Percentiles rank a stretch among this genome's conserved stretches.
Conservation (phyloP, 2,797 vertebrate species). For the Sciurus vulgaris region DNA sequence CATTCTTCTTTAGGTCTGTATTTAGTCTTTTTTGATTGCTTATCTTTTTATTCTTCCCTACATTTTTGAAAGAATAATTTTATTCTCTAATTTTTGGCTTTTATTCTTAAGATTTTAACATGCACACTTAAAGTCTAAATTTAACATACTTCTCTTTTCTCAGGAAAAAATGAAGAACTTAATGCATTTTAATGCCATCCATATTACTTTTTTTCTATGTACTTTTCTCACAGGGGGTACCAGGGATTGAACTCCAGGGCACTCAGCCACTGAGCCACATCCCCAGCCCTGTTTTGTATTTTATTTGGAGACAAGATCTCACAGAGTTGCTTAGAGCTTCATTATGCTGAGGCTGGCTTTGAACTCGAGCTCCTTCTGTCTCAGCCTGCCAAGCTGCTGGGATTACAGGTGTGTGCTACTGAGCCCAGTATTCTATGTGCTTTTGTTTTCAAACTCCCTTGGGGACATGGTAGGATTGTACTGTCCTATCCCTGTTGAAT, state of each 20-base stretch:
- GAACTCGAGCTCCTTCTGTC: no score
- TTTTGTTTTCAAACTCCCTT: neutral
- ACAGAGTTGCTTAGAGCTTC: no score
- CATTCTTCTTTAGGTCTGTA: neutral
- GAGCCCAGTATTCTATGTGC: neutral
- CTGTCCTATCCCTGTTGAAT: constrained; percentile 18
- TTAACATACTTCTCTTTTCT: constrained; percentile 8
- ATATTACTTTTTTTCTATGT: neutral
- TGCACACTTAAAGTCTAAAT: constrained; percentile 8
- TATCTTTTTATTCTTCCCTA: no score
- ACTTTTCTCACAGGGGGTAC: no score
- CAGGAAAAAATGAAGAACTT: neutral
- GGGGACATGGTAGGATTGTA: neutral
- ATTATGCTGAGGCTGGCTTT: no score
- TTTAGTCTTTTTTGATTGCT: no score
- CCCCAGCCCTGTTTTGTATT: no score
- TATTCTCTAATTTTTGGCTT: neutral
- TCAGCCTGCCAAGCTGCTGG: no score
- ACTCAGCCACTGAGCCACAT: no score
- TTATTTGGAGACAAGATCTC: no score
- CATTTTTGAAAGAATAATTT: neutral
- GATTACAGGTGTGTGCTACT: no score
- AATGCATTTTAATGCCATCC: neutral
- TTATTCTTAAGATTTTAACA: constrained; percentile 45
- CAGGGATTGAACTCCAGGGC: no score